Conservation (phyloP, 2,797 vertebrate genomes). For the Eulemur coronatus region DNA sequence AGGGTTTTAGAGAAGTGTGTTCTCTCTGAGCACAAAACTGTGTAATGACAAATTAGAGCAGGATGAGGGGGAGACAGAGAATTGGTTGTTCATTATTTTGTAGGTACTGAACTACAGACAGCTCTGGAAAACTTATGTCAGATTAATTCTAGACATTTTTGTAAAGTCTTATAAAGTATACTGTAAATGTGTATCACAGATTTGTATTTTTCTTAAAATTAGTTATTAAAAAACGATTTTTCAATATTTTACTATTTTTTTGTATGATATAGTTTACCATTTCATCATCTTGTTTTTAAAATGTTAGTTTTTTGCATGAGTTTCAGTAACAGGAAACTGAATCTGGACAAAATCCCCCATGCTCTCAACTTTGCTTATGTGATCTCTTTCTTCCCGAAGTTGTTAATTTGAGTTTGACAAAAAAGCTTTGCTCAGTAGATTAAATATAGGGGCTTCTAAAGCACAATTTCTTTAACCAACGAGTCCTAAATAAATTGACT, state of each 20-base stretch:
- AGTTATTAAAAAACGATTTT: background rate
- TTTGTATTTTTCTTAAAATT: background rate
- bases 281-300: background rate
- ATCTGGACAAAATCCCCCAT: background rate
- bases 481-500: background rate
- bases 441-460: background rate
- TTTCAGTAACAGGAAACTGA: slow-evolving; percentile 7
- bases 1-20: background rate
- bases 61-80: background rate
- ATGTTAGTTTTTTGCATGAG: background rate
- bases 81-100: background rate
- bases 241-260: background rate
- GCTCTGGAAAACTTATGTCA: background rate
- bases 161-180: background rate
- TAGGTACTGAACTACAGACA: background rate
- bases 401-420: background rate
- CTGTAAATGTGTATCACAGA: background rate
- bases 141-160: background rate
- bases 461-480: background rate
- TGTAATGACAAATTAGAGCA: slow-evolving; percentile 9
- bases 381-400: background rate
- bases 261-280: background rate
- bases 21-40: background rate
- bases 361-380: background rate
- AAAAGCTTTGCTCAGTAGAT: background rate